Conservation (phyloP, 2,888 invertebrate genomes). For the Phyto melanocephala region DNA sequence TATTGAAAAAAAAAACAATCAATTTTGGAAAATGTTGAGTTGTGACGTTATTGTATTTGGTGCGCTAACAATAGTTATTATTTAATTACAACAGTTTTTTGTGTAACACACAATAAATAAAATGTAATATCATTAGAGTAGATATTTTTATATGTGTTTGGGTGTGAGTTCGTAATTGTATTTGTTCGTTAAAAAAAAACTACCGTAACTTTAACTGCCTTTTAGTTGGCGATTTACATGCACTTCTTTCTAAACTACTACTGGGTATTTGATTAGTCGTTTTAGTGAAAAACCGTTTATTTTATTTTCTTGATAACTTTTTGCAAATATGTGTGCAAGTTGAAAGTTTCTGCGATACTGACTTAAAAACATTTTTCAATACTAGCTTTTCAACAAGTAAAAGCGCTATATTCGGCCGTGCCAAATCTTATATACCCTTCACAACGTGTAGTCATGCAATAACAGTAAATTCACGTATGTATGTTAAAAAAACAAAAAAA, state of each 20-base stretch:
- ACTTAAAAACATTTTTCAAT: slow-evolving; percentile 55
- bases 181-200: slow-evolving; percentile 23
- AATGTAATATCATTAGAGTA: slow-evolving; percentile 54
- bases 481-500: too few species aligned
- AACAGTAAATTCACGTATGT: too few species aligned
- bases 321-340: slow-evolving; percentile 39
- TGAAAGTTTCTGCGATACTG: slow-evolving; percentile 61
- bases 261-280: background rate
- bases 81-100: slow-evolving; percentile 40
- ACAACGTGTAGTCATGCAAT: too few species aligned
- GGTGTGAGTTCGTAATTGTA: background rate
- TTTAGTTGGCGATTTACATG: slow-evolving; percentile 29
- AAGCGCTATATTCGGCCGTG: too few species aligned
- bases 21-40: too few species aligned
- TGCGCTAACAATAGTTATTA: background rate
- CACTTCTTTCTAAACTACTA: background rate
- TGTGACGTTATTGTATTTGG: too few species aligned
- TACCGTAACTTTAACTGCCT: slow-evolving; percentile 24
- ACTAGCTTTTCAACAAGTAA: slow-evolving; percentile 54
- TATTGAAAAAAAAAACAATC: too few species aligned
- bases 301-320: slow-evolving; percentile 21
- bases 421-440: too few species aligned
- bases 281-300: slow-evolving; percentile 1
- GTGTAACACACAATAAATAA: slow-evolving; percentile 29
- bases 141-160: background rate